These are phyloP conservation scores for Phylloscopus trochilus DNA, from an alignment of 2,113 vertebrate genomes.

Conservation along the genomic window DNA sequence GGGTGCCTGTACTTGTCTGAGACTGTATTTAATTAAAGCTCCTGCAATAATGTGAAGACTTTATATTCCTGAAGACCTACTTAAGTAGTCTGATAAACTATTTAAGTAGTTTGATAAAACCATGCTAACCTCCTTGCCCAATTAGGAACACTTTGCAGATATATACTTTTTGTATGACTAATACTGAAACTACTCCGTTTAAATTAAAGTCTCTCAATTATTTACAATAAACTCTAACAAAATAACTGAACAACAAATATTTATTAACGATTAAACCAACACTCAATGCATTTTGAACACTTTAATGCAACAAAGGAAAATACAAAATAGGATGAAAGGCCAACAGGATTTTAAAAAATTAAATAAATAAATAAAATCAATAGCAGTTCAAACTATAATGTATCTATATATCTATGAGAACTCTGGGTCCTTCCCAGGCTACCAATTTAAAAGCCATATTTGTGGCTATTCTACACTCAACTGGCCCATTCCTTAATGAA, in stretches of 20 bases:
- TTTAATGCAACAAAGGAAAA: not conserved
- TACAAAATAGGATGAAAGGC: not conserved
- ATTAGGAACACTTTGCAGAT: not conserved
- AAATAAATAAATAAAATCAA: not conserved
- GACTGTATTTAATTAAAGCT: not conserved
- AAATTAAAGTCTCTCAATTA: not conserved
- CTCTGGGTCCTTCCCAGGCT: not conserved
- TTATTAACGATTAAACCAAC: not conserved
- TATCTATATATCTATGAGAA: not conserved
- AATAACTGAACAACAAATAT: not conserved
- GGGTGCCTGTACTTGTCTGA: not conserved
- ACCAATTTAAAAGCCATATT: not conserved
- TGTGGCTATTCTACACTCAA: not conserved
- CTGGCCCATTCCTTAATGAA: too few species aligned
- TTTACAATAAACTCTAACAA: not conserved
- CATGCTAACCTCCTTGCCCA: not conserved
- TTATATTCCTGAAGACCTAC: not conserved
- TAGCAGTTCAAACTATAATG: not conserved
- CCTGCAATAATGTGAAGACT: not conserved
- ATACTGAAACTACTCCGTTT: not conserved
- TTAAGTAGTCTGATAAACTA: too few species aligned
- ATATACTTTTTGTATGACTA: not conserved
- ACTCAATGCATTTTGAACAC: not conserved
- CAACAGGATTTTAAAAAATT: not conserved
- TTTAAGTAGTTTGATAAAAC: not conserved